phyloP scores from a whole-genome alignment of 2,113 vertebrate genomes.

The Istiophorus platypterus region DNA sequence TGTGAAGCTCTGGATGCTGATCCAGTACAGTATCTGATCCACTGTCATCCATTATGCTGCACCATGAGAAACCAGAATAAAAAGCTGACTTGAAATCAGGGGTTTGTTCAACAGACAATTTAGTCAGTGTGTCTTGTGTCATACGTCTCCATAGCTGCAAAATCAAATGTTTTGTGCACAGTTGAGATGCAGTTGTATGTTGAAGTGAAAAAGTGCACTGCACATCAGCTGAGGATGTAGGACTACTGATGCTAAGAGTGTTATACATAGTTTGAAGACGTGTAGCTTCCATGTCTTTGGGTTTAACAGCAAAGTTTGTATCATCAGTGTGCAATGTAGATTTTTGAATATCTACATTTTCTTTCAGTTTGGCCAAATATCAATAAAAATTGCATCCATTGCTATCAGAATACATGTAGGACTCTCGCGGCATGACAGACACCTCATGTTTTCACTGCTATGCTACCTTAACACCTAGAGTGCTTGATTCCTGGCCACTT shows the following conservation, averaged over 20 bases:
- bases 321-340: too few species aligned
- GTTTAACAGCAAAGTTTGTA: too few species aligned
- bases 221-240: too few species aligned
- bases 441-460: not conserved
- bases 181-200: too few species aligned
- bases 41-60: conserved; percentile 47
- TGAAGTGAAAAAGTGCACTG: too few species aligned
- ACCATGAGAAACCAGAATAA: conserved; percentile 25
- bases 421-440: not conserved
- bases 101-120: not conserved
- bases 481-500: not conserved
- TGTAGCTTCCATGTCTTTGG: too few species aligned
- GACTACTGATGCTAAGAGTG: not conserved
- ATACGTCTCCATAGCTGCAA: too few species aligned
- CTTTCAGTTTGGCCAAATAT: not conserved
- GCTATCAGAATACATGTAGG: not conserved
- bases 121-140: not conserved
- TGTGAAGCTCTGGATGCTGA: conserved; percentile 46
- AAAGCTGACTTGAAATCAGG: conserved; percentile 18
- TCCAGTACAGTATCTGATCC: conserved; percentile 44
- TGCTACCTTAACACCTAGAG: too few species aligned
- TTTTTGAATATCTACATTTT: too few species aligned
- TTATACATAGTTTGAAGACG: too few species aligned
- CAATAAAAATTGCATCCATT: not conserved
- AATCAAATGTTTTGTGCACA: too few species aligned